Percentiles rank a stretch among this genome's conserved stretches.
Conservation (phyloP, 2,797 vertebrate genomes). For the Spea hammondii region DNA sequence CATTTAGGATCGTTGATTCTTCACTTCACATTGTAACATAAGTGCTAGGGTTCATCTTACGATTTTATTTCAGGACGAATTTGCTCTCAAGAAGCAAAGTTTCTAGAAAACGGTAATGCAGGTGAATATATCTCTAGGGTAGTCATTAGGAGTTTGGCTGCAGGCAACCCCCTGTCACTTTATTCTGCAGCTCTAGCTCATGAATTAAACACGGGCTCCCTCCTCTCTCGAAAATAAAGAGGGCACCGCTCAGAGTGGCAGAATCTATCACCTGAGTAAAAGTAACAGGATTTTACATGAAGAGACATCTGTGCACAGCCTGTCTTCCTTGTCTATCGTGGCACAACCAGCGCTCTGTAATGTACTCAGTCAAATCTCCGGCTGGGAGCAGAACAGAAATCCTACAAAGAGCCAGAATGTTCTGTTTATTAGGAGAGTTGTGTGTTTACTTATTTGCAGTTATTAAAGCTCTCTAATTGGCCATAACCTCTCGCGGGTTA, state of each 20-base stretch:
- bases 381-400: neutral
- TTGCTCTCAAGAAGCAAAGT: conserved; percentile 1
- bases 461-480: neutral
- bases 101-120: conserved; percentile 26
- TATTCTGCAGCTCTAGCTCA: conserved; percentile 21
- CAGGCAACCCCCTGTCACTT: conserved; percentile 21
- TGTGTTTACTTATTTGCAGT: neutral
- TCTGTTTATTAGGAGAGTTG: conserved; percentile 7
- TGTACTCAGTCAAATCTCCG: conserved; percentile 2
- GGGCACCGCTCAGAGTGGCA: conserved; percentile 1
- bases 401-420: neutral
- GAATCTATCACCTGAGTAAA: conserved; percentile 12
- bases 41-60: neutral
- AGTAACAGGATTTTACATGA: conserved; percentile 22
- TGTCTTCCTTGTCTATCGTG: conserved; percentile 15
- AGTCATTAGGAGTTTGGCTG: conserved; percentile 33
- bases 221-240: conserved; percentile 30
- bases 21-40: neutral
- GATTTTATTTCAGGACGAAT: neutral
- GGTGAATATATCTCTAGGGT: conserved; percentile 41
- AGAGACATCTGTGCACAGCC: neutral
- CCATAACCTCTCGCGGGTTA: neutral
- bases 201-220: conserved; percentile 19
- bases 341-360: neutral
- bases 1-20: neutral